phyloP scores from a whole-genome alignment of 2,888 invertebrate genomes.

The Apomyelois bistriatella region DNA sequence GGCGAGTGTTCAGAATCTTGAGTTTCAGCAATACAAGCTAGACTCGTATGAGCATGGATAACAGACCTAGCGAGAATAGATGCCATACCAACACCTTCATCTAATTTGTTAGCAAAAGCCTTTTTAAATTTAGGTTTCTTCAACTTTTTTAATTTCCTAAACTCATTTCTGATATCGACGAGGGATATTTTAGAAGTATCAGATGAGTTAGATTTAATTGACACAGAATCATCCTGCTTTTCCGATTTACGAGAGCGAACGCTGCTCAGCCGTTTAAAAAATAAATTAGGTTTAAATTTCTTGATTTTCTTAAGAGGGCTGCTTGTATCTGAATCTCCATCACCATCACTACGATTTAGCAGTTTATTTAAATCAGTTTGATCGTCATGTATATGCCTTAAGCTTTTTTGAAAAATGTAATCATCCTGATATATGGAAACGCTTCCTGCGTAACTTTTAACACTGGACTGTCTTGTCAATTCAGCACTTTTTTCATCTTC shows the following conservation, averaged over 20 bases:
- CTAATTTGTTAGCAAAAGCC: constrained; percentile 52
- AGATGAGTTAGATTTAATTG: constrained; percentile 73
- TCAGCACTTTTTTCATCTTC: constrained; percentile 60
- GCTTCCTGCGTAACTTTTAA: constrained; percentile 54
- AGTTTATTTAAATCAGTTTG: constrained; percentile 64
- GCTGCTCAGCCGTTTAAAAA: constrained; percentile 82
- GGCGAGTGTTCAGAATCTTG: constrained; percentile 73
- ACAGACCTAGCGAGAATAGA: constrained; percentile 83
- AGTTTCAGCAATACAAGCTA: constrained; percentile 79
- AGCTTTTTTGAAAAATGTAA: constrained; percentile 52
- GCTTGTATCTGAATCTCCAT: constrained; percentile 59
- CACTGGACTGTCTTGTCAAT: constrained; percentile 45
- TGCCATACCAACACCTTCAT: constrained; percentile 82
- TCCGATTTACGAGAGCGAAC: constrained; percentile 78
- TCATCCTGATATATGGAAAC: constrained; percentile 64
- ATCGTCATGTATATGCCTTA: constrained; percentile 64
- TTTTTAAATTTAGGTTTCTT: constrained; percentile 63
- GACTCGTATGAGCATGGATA: constrained; percentile 78
- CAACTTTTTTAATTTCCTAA: constrained; percentile 62
- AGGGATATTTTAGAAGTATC: constrained; percentile 69
- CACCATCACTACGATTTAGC: constrained; percentile 80
- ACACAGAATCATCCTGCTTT: constrained; percentile 73
- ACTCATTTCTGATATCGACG: constrained; percentile 61
- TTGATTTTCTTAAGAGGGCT: constrained; percentile 78
- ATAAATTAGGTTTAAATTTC: constrained; percentile 81